A percentile compares a stretch with the other conserved stretches of the same genome.
These are phyloP conservation scores for Bombus impatiens DNA, from an alignment of 1,140 invertebrate genomes.

Conservation along the genomic window DNA sequence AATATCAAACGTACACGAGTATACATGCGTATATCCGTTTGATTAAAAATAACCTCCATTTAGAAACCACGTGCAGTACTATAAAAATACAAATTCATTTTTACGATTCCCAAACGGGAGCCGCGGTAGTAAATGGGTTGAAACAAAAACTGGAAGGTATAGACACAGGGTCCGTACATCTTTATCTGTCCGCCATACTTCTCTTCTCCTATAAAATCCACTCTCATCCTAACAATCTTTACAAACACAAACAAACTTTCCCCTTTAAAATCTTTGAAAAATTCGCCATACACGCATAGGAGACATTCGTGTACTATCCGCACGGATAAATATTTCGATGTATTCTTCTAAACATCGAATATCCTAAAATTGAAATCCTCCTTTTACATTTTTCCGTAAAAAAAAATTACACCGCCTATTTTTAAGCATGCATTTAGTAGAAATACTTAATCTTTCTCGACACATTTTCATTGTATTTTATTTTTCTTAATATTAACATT, in stretches of 20 bases:
- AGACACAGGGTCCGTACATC: not conserved
- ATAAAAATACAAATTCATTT: not conserved
- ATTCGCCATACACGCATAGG: not conserved
- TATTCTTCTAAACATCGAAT: not conserved
- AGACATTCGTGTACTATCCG: not conserved
- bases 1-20: not conserved
- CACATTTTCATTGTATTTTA: fast-evolving
- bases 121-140: not conserved
- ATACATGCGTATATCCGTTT: not conserved
- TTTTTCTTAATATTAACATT: not conserved
- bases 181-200: not conserved
- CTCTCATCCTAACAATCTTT: not conserved
- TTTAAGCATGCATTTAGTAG: too few relatives aligned
- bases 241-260: not conserved
- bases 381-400: too few relatives aligned
- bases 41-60: not conserved
- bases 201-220: not conserved
- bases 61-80: not conserved
- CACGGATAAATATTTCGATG: not conserved
- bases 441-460: too few relatives aligned
- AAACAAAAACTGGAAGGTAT: not conserved
- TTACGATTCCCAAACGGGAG: not conserved
- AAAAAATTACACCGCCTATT: too few relatives aligned
- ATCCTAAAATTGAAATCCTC: too few relatives aligned
- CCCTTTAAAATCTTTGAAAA: not conserved